phyloP scores from a whole-genome alignment of 2,888 invertebrate genomes.

The Acleris cristana region DNA sequence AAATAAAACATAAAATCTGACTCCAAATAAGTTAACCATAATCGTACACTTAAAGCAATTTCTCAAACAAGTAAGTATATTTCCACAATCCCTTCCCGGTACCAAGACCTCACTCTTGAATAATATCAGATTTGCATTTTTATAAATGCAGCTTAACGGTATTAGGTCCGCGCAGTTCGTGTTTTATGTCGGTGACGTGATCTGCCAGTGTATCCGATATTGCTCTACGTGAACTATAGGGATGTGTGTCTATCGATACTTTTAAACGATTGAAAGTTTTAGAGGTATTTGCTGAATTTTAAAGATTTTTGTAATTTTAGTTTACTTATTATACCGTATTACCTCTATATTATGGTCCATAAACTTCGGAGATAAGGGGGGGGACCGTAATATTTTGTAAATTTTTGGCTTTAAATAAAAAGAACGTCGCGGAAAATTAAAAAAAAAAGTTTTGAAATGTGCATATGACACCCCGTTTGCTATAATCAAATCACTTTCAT shows the following conservation, averaged over 20 bases:
- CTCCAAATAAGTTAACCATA: neutral
- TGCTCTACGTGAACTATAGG: conserved; percentile 23
- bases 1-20: too few species aligned
- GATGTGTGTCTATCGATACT: conserved; percentile 22
- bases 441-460: too few species aligned
- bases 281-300: too few species aligned
- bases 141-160: conserved; percentile 11
- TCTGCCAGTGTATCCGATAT: conserved; percentile 29
- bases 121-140: conserved; percentile 2
- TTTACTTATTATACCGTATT: too few species aligned
- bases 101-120: neutral
- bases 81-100: neutral
- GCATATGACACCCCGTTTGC: too few species aligned
- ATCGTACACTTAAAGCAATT: neutral
- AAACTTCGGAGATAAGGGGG: too few species aligned
- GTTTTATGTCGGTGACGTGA: conserved; percentile 25
- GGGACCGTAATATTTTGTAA: too few species aligned
- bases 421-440: too few species aligned
- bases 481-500: too few species aligned
- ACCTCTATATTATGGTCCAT: too few species aligned
- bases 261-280: neutral
- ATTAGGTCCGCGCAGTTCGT: conserved; percentile 17
- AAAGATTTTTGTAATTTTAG: too few species aligned
- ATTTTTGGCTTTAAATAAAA: too few species aligned
- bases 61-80: neutral